Evolutionary conservation across 1,140 invertebrate genomes (phyloP).

Genomic region (Cylas formicarius): DNA sequence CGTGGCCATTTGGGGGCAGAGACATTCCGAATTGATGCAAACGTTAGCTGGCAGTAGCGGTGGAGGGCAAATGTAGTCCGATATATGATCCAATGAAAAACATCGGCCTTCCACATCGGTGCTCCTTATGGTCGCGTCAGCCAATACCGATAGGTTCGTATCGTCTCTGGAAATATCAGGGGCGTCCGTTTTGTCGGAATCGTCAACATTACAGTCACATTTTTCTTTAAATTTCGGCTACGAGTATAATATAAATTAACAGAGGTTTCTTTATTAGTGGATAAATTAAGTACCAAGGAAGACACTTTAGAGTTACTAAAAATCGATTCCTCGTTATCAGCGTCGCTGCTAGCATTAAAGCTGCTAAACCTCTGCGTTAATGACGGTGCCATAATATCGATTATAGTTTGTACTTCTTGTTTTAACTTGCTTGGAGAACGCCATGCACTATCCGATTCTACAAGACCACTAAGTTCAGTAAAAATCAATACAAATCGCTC

Average conservation of each 20-base stretch:
- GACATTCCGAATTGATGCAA: conserved; percentile 22
- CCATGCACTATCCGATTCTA: conserved; percentile 18
- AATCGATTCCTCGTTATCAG: conserved; percentile 24
- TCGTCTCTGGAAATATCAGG: conserved; percentile 10
- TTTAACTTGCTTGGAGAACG: conserved; percentile 19
- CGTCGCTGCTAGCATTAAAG: conserved; percentile 23
- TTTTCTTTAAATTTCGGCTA: conserved; percentile 6
- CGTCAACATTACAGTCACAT: conserved; percentile 3
- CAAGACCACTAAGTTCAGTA: conserved; percentile 2
- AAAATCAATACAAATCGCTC: too few species aligned
- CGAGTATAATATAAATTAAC: neutral
- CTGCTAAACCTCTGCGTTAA: conserved; percentile 9
- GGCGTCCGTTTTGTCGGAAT: conserved; percentile 1
- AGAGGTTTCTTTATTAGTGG: too few species aligned
- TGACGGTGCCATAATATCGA: conserved; percentile 29
- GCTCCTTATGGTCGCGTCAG: conserved; percentile 10
- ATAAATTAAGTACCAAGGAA: too few species aligned
- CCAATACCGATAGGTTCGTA: conserved; percentile 2
- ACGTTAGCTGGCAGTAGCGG: conserved; percentile 19
- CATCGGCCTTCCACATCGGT: conserved; percentile 10
- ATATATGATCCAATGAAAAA: neutral
- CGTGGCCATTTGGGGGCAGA: conserved; percentile 24
- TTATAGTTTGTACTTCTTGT: conserved; percentile 25
- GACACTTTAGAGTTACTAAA: conserved; percentile 15
- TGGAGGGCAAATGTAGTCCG: conserved; percentile 18